These are phyloP conservation scores for Hiodon tergisus DNA, from an alignment of 2,113 vertebrate genomes.

Conservation along the genomic window DNA sequence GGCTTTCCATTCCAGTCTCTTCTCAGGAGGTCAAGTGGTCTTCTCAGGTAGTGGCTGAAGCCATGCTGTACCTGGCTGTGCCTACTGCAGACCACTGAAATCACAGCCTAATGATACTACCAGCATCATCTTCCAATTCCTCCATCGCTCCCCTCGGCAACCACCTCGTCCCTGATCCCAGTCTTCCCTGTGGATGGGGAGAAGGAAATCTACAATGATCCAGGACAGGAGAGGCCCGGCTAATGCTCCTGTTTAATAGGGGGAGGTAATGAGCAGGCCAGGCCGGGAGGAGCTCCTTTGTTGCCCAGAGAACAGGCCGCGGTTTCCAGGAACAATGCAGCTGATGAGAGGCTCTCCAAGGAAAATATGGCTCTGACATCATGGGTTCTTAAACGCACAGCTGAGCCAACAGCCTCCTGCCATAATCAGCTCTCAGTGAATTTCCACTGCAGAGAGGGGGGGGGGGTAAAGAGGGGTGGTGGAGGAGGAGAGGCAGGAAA, in stretches of 20 bases:
- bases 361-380: slow-evolving; percentile 75
- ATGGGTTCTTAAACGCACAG: slow-evolving; percentile 69
- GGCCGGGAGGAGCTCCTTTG: slow-evolving; percentile 39
- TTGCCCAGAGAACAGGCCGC: slow-evolving; percentile 61
- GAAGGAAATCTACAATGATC: background rate
- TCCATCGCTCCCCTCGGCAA: too few species aligned
- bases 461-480: slow-evolving; percentile 47
- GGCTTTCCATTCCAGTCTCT: too few species aligned
- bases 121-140: too few species aligned
- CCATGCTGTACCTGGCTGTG: too few species aligned
- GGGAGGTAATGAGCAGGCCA: slow-evolving; percentile 17
- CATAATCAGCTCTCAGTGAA: slow-evolving; percentile 72
- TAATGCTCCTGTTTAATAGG: slow-evolving; percentile 29
- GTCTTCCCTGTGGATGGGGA: background rate
- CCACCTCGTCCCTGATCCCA: too few species aligned
- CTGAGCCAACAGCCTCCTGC: slow-evolving; percentile 67
- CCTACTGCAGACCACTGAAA: too few species aligned
- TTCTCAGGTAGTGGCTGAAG: too few species aligned
- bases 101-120: too few species aligned
- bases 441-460: slow-evolving; percentile 66
- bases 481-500: background rate
- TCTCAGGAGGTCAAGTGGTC: too few species aligned
- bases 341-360: slow-evolving; percentile 71
- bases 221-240: slow-evolving; percentile 31
- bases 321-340: slow-evolving; percentile 75